These are phyloP conservation scores for Palythoa grandiflora DNA, from an alignment of 92 coral and sea anemone genomes.

Conservation along the genomic window DNA sequence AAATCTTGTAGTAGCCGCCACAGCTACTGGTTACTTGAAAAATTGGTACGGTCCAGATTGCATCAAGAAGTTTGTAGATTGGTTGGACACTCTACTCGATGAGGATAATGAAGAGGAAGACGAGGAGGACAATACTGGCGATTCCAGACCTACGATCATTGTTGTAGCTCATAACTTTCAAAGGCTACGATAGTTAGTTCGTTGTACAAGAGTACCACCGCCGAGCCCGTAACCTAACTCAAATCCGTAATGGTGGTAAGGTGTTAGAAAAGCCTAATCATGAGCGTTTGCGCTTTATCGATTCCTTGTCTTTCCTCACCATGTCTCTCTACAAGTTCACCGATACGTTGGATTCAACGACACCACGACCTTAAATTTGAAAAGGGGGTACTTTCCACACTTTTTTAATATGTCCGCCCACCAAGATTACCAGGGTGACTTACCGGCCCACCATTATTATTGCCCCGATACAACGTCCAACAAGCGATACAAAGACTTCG, in stretches of 20 bases:
- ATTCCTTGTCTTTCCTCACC: not conserved
- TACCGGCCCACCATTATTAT: conserved; percentile 11
- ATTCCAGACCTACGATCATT: not conserved
- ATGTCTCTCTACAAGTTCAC: conserved; percentile 27
- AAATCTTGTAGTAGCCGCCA: too few relatives aligned
- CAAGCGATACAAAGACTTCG: not conserved
- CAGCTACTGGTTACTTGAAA: too few relatives aligned
- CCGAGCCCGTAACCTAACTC: conserved; percentile 15
- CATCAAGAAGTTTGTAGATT: too few relatives aligned
- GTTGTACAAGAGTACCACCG: conserved; percentile 24
- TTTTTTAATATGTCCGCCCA: conserved; percentile 31
- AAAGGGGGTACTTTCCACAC: conserved; percentile 42
- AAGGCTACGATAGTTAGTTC: conserved; percentile 44
- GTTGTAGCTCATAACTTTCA: conserved; percentile 44
- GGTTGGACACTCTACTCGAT: too few relatives aligned
- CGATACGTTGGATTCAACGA: conserved; percentile 32
- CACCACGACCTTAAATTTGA: not conserved
- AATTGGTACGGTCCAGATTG: too few relatives aligned
- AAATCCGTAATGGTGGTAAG: conserved; percentile 32
- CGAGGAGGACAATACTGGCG: too few relatives aligned
- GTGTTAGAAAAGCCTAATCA: not conserved
- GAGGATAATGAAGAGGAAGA: too few relatives aligned
- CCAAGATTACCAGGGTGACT: conserved; percentile 29
- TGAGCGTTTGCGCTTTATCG: conserved; percentile 5
- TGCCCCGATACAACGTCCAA: conserved; percentile 10